Base-by-base conservation (phyloP, 1,140 invertebrate species). In the Ostrea denselamellosa region DNA sequence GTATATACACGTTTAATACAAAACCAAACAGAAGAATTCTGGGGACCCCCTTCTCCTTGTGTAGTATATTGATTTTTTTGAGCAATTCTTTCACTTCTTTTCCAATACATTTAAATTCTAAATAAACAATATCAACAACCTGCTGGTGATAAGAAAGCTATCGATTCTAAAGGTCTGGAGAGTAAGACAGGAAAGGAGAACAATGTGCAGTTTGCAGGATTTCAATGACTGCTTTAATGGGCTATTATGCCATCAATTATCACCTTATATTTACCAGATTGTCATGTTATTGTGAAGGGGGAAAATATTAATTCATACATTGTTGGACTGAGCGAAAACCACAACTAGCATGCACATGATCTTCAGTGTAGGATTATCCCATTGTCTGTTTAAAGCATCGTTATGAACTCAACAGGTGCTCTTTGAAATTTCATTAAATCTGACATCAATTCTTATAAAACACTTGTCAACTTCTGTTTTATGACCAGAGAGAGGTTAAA, bases 21-120 rank as follows among this genome's bases (percentile, higher is more conserved):
- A 77, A 77, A 77, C n/a, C 68, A 77, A 25, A 77, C 68, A 77
- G 28, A 8, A 12, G 25, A 77, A 77, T 77, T 77, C 68, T 28
- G 8, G 12, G 28, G 28, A 22, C 22, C 68, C 28, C 68, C 68
- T 77, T 77, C 68, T 34, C 25, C 68, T 19, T 28, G 14, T 62
- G 58, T 62, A 19, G 68, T 34, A 77, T 77, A 77, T 77, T 77
- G 68, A 77, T 77, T 77, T 77, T 62, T 77, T 77, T 77, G 25
- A 44, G 68, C 68, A 77, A 77, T 77, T 77, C 68, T 77, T 77
- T 77, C 12, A 77, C 68, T 77, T 28, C 68, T 77, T 77, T 77
- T 77, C 68, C 68, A 77, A 77, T 77, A 77, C 68, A 34, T 77
- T 77, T 77, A 77, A 77, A 77, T 77, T 77, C 68, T 77, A 77